Evolutionary conservation across 2,797 vertebrate species (phyloP), one percentile per base, ranked within the genome.

Genomic region (Perodicticus potto): DNA sequence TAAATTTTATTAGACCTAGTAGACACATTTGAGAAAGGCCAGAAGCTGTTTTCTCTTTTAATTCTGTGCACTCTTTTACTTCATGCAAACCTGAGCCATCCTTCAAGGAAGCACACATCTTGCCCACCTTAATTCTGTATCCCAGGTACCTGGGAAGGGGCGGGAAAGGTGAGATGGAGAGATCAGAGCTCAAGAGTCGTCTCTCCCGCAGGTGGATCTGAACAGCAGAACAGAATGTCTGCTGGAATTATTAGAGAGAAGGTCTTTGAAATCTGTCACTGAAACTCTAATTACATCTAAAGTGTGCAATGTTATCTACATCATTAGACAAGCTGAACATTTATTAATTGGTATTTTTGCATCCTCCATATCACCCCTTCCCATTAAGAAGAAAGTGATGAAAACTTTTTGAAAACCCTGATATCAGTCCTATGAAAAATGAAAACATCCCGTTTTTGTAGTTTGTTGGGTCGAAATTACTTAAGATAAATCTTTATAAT

Each of bases 401-500:
- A 3, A 7, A 25, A 32, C 37, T 73, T 73, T 23, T 78, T 19
- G 83, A 59, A 57, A 27, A 59, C 23, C 5, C 34, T 81, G 53
- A 6, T 59, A 57, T 65, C 19, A 43, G 0, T 61, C 27, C 67
- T 73, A 76, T 14, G 17, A 86, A 82, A 77, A 65, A 49, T 34
- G 57, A 45, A 63, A 82, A 27, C 9, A 32, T 20, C 37, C 16
- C 16, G 29, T 49, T 32, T 74, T 83, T 85, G 9, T 40, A 70
- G 32, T 76, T 92, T 29, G 23, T 63, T 82, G 45, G 59, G 32
- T 78, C 72, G 25, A 87, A 70, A 55, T 45, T 77, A 17, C 29
- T 70, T n/a, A 65, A 89, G 94, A 61, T n/a, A 43, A 92, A 69
- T n/a, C 20, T 69, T 89, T 70, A 23, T 16, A 67, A 61, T 87